Percentiles rank a stretch among this genome's conserved stretches.
phyloP scores from a whole-genome alignment of 1,140 invertebrate species.

The Pogonomyrmex barbatus region DNA sequence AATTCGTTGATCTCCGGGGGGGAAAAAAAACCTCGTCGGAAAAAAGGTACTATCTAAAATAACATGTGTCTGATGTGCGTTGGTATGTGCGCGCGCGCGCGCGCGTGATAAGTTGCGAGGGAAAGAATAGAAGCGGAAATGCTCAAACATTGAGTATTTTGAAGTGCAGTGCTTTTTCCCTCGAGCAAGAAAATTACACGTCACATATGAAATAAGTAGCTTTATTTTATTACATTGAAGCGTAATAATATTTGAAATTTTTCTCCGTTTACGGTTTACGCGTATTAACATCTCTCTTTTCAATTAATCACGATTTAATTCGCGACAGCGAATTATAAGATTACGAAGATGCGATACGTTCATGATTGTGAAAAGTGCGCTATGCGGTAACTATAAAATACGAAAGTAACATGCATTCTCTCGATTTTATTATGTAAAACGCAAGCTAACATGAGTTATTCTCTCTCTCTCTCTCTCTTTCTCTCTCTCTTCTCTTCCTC shows the following conservation, averaged over 20 bases:
- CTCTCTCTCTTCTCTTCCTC: background rate
- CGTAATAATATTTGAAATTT: background rate
- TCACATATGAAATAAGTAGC: background rate
- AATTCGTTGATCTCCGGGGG: background rate
- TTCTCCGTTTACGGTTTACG: background rate
- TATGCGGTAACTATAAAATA: background rate
- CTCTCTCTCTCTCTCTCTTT: background rate
- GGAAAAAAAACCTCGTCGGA: background rate
- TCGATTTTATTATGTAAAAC: constrained; percentile 6
- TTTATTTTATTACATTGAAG: background rate
- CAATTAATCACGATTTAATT: constrained; percentile 33
- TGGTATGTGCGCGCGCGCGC: background rate
- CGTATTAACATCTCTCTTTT: background rate
- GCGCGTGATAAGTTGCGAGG: background rate
- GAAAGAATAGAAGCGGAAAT: background rate
- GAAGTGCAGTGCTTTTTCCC: background rate
- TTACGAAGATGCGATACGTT: background rate
- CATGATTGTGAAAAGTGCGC: background rate
- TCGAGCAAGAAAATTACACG: background rate
- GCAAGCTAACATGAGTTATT: background rate
- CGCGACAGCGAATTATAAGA: background rate
- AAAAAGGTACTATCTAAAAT: background rate
- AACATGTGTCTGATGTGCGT: background rate
- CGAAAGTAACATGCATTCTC: background rate
- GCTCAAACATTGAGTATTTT: background rate